Evolutionary conservation across 2,113 vertebrate species (phyloP).

Genomic region (Uria aalge): DNA sequence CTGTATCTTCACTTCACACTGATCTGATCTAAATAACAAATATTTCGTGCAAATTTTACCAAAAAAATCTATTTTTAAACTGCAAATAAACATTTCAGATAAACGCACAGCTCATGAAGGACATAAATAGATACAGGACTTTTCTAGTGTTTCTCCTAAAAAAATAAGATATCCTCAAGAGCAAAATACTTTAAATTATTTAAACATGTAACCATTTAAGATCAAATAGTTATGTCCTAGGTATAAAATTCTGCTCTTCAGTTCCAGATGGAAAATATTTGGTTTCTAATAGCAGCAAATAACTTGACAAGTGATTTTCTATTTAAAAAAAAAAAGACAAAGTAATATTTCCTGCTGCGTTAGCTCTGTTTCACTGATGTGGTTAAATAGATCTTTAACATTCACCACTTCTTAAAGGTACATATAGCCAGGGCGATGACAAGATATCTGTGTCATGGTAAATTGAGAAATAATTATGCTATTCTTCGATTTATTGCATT

Average conservation of each 20-base stretch:
- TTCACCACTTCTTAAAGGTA: constrained; percentile 1
- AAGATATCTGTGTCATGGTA: constrained; percentile 25
- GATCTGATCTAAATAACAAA: neutral
- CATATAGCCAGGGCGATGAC: neutral
- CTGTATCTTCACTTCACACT: neutral
- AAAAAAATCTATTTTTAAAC: neutral
- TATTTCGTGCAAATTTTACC: neutral
- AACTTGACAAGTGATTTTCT: neutral
- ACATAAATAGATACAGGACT: neutral
- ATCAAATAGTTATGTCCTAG: neutral
- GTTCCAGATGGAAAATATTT: neutral
- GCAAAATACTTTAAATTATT: neutral
- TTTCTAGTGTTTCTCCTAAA: neutral
- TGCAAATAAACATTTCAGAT: neutral
- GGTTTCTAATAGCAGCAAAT: neutral
- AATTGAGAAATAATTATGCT: constrained; percentile 49
- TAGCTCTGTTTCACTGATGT: neutral
- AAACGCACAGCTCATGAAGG: neutral
- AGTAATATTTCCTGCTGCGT: constrained; percentile 8
- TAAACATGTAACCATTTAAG: neutral
- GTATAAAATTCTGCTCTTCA: neutral
- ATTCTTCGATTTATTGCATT: constrained; percentile 67
- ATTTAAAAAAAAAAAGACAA: neutral
- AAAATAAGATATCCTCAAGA: neutral
- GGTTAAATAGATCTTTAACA: constrained; percentile 7